A percentile compares a stretch with the other conserved stretches of the same genome.
phyloP scores from a whole-genome alignment of 2,888 invertebrate species.

The Epinotia nisella region DNA sequence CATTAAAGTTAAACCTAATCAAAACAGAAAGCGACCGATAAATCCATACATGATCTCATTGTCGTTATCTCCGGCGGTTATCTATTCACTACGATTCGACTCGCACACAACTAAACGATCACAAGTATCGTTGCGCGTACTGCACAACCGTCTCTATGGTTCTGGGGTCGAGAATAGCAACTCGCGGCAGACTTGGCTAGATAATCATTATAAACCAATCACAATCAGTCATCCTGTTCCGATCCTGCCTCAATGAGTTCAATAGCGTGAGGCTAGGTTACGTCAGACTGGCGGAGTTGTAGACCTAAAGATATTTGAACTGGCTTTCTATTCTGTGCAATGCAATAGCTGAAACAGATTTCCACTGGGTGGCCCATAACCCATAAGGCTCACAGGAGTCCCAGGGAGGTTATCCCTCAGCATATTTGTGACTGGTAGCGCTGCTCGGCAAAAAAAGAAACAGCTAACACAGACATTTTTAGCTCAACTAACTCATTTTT shows the following conservation, averaged over 20 bases:
- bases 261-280: constrained; percentile 41
- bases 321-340: not conserved
- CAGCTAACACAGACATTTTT: no score
- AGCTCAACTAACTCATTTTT: no score
- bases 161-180: constrained; percentile 21
- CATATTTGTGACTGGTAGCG: no score
- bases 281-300: constrained; percentile 29
- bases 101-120: not conserved
- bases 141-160: constrained; percentile 2
- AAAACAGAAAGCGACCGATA: constrained; percentile 36
- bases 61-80: constrained; percentile 38
- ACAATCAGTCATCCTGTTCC: constrained; percentile 44
- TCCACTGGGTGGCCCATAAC: not conserved
- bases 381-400: not conserved
- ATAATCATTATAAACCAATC: constrained; percentile 43
- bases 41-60: constrained; percentile 45
- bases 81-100: constrained; percentile 36
- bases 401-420: no score
- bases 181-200: constrained; percentile 41
- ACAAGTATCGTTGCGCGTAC: constrained; percentile 9
- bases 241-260: constrained; percentile 45
- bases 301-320: constrained; percentile 26
- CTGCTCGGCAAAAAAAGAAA: no score
- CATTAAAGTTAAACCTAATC: constrained; percentile 14
- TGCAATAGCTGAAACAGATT: not conserved